A percentile compares a stretch with the other conserved stretches of the same genome.
Evolutionary conservation across 2,113 vertebrate species (phyloP).

Genomic region (Pangasianodon hypophthalmus): DNA sequence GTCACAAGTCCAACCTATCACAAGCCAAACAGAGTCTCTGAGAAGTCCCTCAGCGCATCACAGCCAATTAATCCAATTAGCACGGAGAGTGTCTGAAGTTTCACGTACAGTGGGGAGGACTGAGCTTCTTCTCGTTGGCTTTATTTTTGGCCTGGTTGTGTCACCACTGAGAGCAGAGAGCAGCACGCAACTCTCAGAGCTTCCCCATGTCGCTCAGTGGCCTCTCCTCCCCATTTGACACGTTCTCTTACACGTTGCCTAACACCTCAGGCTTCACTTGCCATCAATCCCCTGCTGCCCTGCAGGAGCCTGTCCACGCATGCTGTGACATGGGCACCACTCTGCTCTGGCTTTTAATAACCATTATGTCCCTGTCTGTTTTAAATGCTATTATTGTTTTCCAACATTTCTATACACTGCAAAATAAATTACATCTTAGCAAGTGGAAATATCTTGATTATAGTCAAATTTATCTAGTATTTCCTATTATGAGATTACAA

Average conservation of each 20-base stretch:
- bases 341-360: constrained; percentile 32
- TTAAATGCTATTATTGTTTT: not conserved
- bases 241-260: constrained; percentile 56
- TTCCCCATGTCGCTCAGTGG: constrained; percentile 39
- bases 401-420: not conserved
- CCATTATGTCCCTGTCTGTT: constrained; percentile 13
- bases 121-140: constrained; percentile 47
- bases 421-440: not conserved
- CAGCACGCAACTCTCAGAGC: constrained; percentile 61
- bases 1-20: constrained; percentile 46
- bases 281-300: constrained; percentile 48
- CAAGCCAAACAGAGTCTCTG: constrained; percentile 23
- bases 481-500: not conserved
- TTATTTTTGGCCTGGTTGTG: constrained; percentile 66
- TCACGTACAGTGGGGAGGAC: constrained; percentile 38
- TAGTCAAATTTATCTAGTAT: not conserved
- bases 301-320: constrained; percentile 40
- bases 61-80: constrained; percentile 71
- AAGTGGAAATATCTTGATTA: not conserved
- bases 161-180: constrained; percentile 64
- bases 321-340: constrained; percentile 18
- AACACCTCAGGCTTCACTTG: constrained; percentile 52
- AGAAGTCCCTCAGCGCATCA: constrained; percentile 55
- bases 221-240: constrained; percentile 41
- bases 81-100: constrained; percentile 62